Conservation (phyloP, 2,113 vertebrate genomes). For the Nibea coibor region DNA sequence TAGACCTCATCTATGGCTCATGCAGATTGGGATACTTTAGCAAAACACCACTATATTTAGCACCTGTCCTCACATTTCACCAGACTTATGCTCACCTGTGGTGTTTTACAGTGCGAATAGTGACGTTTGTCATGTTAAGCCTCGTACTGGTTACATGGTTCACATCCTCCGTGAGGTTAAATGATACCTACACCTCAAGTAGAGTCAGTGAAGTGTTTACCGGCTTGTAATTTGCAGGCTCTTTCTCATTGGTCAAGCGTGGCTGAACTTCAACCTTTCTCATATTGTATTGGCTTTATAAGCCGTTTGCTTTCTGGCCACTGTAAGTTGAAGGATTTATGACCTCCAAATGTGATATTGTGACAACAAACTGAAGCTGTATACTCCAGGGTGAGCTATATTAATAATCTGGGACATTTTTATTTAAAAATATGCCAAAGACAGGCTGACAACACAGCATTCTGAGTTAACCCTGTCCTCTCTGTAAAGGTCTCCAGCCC, state of each 20-base stretch:
- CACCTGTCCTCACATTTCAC: not conserved
- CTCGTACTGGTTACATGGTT: not conserved
- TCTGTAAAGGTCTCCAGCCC: not conserved
- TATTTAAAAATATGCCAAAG: too few relatives aligned
- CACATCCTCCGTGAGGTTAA: not conserved
- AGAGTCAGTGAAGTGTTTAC: not conserved
- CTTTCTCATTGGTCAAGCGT: not conserved
- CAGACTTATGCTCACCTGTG: not conserved
- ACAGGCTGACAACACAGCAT: too few relatives aligned
- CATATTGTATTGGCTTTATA: not conserved
- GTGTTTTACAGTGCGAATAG: not conserved
- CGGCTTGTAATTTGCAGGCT: not conserved
- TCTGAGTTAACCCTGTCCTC: not conserved
- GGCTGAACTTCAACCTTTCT: not conserved
- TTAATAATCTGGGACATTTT: not conserved
- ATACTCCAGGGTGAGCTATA: not conserved
- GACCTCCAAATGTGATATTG: too few relatives aligned
- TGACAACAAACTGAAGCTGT: not conserved
- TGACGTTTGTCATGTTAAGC: not conserved
- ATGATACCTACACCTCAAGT: not conserved
- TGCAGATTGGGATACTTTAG: slow-evolving; percentile 17
- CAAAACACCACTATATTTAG: not conserved
- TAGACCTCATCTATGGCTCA: not conserved
- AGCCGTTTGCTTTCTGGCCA: too few relatives aligned
- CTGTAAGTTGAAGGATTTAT: too few relatives aligned